Percentiles rank a stretch among this genome's conserved stretches.
These are phyloP conservation scores for Dryas iulia DNA, from an alignment of 1,140 invertebrate species.

Conservation along the genomic window DNA sequence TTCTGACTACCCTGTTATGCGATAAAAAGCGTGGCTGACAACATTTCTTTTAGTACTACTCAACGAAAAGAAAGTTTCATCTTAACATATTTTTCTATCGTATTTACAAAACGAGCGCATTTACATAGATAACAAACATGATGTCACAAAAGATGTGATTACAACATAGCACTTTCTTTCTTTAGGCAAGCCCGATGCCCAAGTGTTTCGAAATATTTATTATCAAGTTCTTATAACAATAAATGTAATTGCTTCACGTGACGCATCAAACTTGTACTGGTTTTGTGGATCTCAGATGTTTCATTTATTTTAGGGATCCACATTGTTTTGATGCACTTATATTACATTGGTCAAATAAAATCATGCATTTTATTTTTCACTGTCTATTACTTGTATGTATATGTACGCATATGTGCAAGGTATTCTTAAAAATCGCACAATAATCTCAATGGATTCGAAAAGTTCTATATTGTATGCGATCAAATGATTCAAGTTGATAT, in stretches of 20 bases:
- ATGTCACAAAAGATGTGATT: conserved; percentile 1
- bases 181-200: not conserved
- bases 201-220: conserved; percentile 18
- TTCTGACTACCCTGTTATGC: not conserved
- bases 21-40: no score
- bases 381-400: no score
- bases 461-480: no score
- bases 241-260: conserved; percentile 24
- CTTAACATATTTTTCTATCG: not conserved
- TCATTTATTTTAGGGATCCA: conserved; percentile 16
- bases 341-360: conserved; percentile 77
- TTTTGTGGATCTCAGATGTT: conserved; percentile 4
- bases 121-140: not conserved
- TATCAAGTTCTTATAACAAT: conserved; percentile 15
- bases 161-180: conserved; percentile 14
- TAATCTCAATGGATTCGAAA: no score
- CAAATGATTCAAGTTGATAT: no score
- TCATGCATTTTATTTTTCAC: no score
- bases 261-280: conserved; percentile 19
- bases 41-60: not conserved
- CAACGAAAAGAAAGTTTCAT: not conserved
- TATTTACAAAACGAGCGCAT: not conserved
- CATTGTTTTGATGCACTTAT: conserved; percentile 66
- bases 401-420: no score
- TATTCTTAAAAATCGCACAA: no score